phyloP scores from a whole-genome alignment of 2,888 invertebrate species.

The Lamellibrachia columna region DNA sequence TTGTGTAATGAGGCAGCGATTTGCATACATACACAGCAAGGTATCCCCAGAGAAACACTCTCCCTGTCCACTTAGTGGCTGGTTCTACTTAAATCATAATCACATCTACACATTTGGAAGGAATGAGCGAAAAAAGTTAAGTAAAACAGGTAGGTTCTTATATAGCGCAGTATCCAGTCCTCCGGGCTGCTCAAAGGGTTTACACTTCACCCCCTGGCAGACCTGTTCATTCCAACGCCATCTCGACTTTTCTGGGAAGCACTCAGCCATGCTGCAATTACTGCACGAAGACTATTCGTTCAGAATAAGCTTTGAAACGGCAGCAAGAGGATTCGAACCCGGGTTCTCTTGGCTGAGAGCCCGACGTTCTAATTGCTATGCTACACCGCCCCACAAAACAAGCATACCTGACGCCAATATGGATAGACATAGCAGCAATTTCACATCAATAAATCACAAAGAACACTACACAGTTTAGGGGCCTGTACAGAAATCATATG shows the following conservation, averaged over 20 bases:
- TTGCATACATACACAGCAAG: not conserved
- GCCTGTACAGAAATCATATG: not conserved
- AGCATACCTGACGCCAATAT: not conserved
- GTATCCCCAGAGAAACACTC: not conserved
- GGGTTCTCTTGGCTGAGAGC: too few species aligned
- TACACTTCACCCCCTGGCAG: too few species aligned
- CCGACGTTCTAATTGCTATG: too few species aligned
- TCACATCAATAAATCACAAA: not conserved
- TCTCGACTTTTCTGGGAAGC: too few species aligned
- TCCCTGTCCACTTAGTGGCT: conserved; percentile 16
- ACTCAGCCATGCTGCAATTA: too few species aligned
- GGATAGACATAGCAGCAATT: not conserved
- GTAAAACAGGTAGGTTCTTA: too few species aligned
- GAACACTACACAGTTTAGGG: not conserved
- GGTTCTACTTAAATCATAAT: not conserved
- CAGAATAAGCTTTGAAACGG: too few species aligned
- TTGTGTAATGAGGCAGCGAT: not conserved
- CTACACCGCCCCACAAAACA: not conserved
- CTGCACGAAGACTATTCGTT: too few species aligned
- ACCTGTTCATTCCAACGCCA: too few species aligned
- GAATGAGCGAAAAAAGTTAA: not conserved
- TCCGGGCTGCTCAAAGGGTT: too few species aligned
- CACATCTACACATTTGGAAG: not conserved
- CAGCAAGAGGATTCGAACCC: too few species aligned
- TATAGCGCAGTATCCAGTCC: too few species aligned